Percentiles rank a stretch among this genome's conserved stretches.
Evolutionary conservation across 92 coral and sea anemone species (phyloP).

Genomic region (Paragorgia papillata): DNA sequence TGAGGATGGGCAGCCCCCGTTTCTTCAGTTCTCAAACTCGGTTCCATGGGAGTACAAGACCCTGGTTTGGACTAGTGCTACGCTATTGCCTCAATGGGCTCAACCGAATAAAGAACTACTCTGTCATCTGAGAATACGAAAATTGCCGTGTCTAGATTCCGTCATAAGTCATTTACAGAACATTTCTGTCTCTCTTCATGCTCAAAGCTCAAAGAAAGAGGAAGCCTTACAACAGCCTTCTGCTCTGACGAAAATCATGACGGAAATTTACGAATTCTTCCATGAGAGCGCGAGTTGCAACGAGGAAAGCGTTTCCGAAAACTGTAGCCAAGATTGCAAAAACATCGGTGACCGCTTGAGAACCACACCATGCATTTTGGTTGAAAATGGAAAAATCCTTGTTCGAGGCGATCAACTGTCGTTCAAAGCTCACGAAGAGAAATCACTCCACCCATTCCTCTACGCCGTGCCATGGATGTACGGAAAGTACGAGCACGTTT

Average conservation of each 20-base stretch:
- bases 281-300: background rate
- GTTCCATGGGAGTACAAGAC: conserved; percentile 23
- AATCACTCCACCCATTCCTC: conserved; percentile 66
- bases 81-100: conserved; percentile 56
- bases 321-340: conserved; percentile 39
- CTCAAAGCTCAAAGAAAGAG: conserved; percentile 14
- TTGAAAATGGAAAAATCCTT: background rate
- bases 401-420: conserved; percentile 60
- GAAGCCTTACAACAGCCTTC: background rate
- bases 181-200: conserved; percentile 38
- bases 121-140: conserved; percentile 24
- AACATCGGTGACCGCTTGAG: conserved; percentile 53
- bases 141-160: conserved; percentile 48
- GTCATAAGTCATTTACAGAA: conserved; percentile 65
- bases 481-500: conserved; percentile 49
- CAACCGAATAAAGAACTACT: conserved; percentile 44
- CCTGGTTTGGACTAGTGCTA: conserved; percentile 64
- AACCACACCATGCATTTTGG: conserved; percentile 15
- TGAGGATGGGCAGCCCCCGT: conserved; percentile 22
- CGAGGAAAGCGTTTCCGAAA: background rate
- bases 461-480: conserved; percentile 55
- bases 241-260: conserved; percentile 52
- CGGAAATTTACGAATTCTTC: conserved; percentile 54
- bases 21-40: conserved; percentile 59
- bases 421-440: conserved; percentile 39